Evolutionary conservation across 2,888 invertebrate genomes (phyloP), one percentile per base, ranked within the genome.

Genomic region (Drosophila kanekoi): DNA sequence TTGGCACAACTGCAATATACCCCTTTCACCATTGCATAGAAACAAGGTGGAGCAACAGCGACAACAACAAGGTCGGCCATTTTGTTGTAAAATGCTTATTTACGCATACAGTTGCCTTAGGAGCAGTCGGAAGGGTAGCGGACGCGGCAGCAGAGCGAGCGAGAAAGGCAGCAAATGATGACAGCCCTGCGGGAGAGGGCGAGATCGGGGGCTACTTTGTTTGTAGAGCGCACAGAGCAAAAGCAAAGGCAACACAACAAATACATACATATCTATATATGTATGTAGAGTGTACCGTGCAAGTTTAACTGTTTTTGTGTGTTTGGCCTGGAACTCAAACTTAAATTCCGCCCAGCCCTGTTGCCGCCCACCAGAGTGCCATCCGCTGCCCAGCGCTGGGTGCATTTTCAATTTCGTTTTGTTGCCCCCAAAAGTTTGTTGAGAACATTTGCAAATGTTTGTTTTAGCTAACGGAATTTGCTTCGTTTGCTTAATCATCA

Each of bases 361-460:
- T 38, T 40, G 14, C n/a, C 43, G n/a, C 47, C 41, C 37, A 8
- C 28, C 18, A 10, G 35, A 8, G 32, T 13, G 16, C n/a, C 47
- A 41, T 14, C 40, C 52, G 53, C 48, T 65, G 61, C 69, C 62
- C 65, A 59, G 54, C 45, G 52, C 61, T 77, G 71, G 64, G 48
- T 66, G 81, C 74, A 71, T 81, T 74, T 81, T 69, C 60, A 77
- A 72, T 73, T 79, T 70, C 64, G 66, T 70, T 63, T 72, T 73
- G 76, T 72, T 71, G 74, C 62, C 61, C 28, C 75, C 63, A 61
- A 80, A 86, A 86, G 85, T 86, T 86, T 86, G 85, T 82, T 87
- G 87, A 87, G 86, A 89, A 86, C 88, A 87, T 87, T 80, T 58
- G 89, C 87, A 86, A 86, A 86, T 86, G 86, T 86, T 86, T 86